These are phyloP conservation scores for Standfussiana lucernea DNA, from an alignment of 2,888 invertebrate species.

Conservation along the genomic window DNA sequence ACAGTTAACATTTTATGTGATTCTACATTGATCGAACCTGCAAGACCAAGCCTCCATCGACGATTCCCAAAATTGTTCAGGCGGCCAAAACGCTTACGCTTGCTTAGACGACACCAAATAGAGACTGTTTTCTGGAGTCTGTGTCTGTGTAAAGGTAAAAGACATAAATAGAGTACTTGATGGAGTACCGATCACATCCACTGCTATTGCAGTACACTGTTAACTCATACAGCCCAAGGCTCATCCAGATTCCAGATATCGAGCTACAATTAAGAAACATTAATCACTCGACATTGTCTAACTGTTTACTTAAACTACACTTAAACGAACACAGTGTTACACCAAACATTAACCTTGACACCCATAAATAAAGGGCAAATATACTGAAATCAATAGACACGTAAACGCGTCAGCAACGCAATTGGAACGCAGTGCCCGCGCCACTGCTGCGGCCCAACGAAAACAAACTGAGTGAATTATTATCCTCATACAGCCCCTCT, in stretches of 20 bases:
- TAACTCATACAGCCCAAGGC: not conserved
- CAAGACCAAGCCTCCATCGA: not conserved
- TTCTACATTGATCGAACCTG: not conserved
- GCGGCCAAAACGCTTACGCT: too few relatives aligned
- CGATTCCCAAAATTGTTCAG: not conserved
- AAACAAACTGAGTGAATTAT: constrained; percentile 84
- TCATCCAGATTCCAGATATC: not conserved
- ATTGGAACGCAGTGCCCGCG: constrained; percentile 66
- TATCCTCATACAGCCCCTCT: constrained; percentile 72
- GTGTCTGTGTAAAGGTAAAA: not conserved
- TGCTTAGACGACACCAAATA: not conserved
- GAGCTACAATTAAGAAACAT: constrained; percentile 51
- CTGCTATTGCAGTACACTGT: too few relatives aligned
- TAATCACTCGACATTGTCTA: constrained; percentile 53
- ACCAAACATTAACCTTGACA: constrained; percentile 80
- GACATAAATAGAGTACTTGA: not conserved
- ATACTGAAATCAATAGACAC: constrained; percentile 70
- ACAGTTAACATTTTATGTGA: not conserved
- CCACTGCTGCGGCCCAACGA: constrained; percentile 60
- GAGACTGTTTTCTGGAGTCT: not conserved
- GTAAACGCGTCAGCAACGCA: constrained; percentile 73
- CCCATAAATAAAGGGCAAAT: constrained; percentile 73
- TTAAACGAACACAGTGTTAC: constrained; percentile 57
- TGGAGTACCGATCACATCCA: not conserved
- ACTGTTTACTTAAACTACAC: constrained; percentile 53